phyloP scores from a whole-genome alignment of 2,888 invertebrate genomes.

The Anoplius nigerrimus region DNA sequence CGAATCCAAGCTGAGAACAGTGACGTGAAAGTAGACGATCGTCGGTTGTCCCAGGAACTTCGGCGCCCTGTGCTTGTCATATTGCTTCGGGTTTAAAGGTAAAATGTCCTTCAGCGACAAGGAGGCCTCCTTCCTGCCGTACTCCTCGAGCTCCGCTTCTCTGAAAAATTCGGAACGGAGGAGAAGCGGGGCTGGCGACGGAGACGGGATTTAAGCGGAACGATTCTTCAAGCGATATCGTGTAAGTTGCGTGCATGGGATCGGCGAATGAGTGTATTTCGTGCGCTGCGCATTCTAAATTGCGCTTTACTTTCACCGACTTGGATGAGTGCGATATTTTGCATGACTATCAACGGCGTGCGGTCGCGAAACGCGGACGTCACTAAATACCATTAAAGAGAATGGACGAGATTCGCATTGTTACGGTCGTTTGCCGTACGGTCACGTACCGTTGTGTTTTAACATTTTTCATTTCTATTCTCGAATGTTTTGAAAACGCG shows the following conservation, averaged over 20 bases:
- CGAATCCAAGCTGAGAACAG: slow-evolving; percentile 93
- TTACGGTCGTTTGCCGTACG: no score
- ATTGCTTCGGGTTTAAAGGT: slow-evolving; percentile 88
- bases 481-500: no score
- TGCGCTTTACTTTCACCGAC: not conserved
- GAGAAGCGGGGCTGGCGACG: slow-evolving; percentile 54
- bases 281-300: not conserved
- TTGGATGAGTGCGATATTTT: not conserved
- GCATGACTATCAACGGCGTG: not conserved
- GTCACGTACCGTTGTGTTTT: no score
- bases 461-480: no score
- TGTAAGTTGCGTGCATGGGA: slow-evolving; percentile 1
- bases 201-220: not conserved
- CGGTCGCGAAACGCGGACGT: not conserved
- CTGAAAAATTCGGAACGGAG: slow-evolving; percentile 65
- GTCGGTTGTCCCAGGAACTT: slow-evolving; percentile 91
- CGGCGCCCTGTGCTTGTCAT: slow-evolving; percentile 93
- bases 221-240: no score
- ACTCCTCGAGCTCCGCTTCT: slow-evolving; percentile 71
- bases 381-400: no score
- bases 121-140: slow-evolving; percentile 78
- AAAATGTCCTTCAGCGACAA: slow-evolving; percentile 90
- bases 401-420: no score
- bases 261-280: not conserved
- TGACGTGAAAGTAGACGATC: slow-evolving; percentile 92